Base-by-base conservation (phyloP, 2,113 vertebrate genomes). In the Taxidea taxus region DNA sequence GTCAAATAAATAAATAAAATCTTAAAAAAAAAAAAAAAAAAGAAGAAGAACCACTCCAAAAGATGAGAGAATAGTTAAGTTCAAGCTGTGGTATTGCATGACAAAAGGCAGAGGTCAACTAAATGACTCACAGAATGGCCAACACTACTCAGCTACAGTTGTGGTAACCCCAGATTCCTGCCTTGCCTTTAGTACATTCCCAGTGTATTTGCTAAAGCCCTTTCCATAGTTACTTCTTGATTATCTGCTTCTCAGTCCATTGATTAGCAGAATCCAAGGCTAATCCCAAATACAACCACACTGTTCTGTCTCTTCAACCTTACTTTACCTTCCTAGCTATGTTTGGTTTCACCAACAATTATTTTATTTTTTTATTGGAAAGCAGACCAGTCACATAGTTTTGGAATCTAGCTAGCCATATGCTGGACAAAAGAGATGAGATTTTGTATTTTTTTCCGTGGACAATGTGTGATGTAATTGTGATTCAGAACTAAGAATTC, bases 251-350 rank as follows among this genome's bases (percentile, higher is more conserved):
- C 54, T 68, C 34, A 7, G 42, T 44, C 23, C 15, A 0, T 25
- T 2, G 14, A 7, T 37, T 18, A n/a, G 29, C 20, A 2, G 4
- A 60, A 16, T 20, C 4, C 27, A 18, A 0, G 29, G 39, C 13
- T 9, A 15, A 62, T 27, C 27, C 72, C 21, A 49, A 86, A n/a
- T 20, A 6, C 0, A 49, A 34, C 31, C 7, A 11, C 2, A 2
- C 2, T 5, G 5, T 18, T 37, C 47, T 29, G 6, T 94, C 21
- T 77, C 29, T 44, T 47, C 34, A 27, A 4, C 10, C 23, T 86
- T 37, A 13, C 31, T 49, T 54, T 44, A 56, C 18, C 62, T 58
- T 54, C 34, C 21, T 20, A 14, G 31, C 2, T 51, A 42, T 44
- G 18, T 44, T 74, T 8, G 47, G 7, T 66, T 47, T 93, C 31